Conservation (phyloP, 2,797 vertebrate species). For the Bovichtus variegatus region DNA sequence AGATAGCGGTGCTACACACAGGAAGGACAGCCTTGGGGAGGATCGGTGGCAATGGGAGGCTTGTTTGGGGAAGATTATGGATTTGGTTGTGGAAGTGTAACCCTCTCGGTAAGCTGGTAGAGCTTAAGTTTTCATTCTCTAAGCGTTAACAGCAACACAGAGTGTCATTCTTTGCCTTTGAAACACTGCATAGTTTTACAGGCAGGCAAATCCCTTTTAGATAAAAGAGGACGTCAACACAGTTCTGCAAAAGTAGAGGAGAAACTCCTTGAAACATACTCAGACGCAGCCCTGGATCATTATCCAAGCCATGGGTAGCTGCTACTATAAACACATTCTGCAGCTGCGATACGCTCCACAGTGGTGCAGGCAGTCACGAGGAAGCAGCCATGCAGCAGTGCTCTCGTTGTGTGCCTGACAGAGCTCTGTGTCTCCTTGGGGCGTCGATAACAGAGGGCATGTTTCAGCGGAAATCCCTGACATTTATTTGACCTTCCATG, state of each 20-base stretch:
- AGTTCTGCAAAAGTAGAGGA: constrained; percentile 5
- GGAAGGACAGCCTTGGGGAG: constrained; percentile 27
- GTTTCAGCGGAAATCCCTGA: constrained; percentile 67
- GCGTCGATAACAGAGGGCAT: constrained; percentile 23
- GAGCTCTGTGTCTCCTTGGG: constrained; percentile 49
- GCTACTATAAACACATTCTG: constrained; percentile 61
- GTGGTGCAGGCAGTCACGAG: constrained; percentile 66
- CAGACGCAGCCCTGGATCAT: constrained; percentile 41
- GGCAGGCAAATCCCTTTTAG: too few species aligned
- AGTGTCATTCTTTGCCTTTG: constrained; percentile 30
- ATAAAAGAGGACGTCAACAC: too few species aligned
- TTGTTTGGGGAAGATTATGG: constrained; percentile 59
- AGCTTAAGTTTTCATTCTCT: constrained; percentile 62
- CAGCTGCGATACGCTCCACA: constrained; percentile 34
- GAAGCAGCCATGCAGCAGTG: constrained; percentile 58
- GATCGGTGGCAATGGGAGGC: constrained; percentile 17
- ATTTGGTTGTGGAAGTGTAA: constrained; percentile 59
- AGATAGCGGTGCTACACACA: constrained; percentile 25
- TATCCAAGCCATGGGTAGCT: constrained; percentile 47
- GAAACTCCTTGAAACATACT: constrained; percentile 40
- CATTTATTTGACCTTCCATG: constrained; percentile 70
- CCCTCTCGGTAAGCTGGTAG: constrained; percentile 57
- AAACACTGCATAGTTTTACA: constrained; percentile 46
- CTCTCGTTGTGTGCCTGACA: constrained; percentile 46
- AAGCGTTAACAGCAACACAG: constrained; percentile 53